These are phyloP conservation scores for Chymomyza costata DNA, from an alignment of 1,140 invertebrate genomes.

Conservation along the genomic window DNA sequence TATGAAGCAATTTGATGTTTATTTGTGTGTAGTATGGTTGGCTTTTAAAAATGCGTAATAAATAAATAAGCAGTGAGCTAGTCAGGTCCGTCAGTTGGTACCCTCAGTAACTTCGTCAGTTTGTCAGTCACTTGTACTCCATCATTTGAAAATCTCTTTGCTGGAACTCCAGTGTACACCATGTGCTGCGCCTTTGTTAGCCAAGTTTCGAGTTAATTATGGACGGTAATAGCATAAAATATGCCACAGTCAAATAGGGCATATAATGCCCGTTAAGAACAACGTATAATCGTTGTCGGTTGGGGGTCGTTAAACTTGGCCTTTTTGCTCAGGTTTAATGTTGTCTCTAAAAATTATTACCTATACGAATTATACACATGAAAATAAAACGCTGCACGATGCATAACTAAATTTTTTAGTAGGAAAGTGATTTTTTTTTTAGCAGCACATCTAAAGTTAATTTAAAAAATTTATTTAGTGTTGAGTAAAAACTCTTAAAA, in stretches of 20 bases:
- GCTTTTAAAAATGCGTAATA: conserved; percentile 56
- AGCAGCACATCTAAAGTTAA: too few relatives aligned
- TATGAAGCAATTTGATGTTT: conserved; percentile 27
- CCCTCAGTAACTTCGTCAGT: too few relatives aligned
- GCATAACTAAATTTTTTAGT: too few relatives aligned
- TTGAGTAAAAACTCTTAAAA: too few relatives aligned
- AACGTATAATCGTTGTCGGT: too few relatives aligned
- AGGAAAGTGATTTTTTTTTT: too few relatives aligned
- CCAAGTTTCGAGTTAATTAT: conserved; percentile 44
- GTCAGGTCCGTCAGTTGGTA: conserved; percentile 23
- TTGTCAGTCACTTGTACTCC: conserved; percentile 41
- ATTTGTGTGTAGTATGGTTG: background rate
- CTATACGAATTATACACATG: too few relatives aligned
- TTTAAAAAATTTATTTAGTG: too few relatives aligned
- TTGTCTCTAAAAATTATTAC: too few relatives aligned
- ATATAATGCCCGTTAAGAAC: conserved; percentile 30
- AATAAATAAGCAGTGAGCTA: conserved; percentile 53
- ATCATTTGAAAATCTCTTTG: conserved; percentile 52
- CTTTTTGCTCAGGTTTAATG: too few relatives aligned
- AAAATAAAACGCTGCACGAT: too few relatives aligned
- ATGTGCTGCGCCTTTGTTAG: conserved; percentile 2
- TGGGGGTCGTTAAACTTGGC: conserved; percentile 20
- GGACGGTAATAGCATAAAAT: conserved; percentile 34
- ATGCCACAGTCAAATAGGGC: conserved; percentile 4
- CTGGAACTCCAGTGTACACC: conserved; percentile 4